These are phyloP conservation scores for Cavia porcellus DNA, from an alignment of 2,113 vertebrate genomes.

Conservation along the genomic window DNA sequence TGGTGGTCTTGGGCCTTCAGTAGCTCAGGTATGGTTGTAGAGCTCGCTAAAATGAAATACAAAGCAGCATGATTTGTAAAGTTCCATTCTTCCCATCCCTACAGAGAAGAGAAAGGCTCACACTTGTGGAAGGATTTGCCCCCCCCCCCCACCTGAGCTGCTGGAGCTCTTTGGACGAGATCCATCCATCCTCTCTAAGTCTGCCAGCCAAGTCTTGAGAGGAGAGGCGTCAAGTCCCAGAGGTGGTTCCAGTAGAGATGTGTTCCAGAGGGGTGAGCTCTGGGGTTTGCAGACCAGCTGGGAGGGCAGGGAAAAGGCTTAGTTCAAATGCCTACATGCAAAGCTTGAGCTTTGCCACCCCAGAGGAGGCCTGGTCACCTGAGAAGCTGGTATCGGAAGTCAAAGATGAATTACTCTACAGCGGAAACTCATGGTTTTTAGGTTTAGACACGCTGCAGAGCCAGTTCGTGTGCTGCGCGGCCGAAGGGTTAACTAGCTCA, in stretches of 20 bases:
- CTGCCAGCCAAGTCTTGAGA: background rate
- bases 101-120: background rate
- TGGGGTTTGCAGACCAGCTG: background rate
- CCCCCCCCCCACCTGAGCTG: background rate
- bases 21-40: too few relatives aligned
- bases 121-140: too few relatives aligned
- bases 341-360: background rate
- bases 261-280: rapidly evolving
- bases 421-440: background rate
- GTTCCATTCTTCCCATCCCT: background rate
- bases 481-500: background rate
- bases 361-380: background rate
- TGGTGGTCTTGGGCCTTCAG: background rate
- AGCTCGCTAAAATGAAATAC: background rate
- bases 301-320: background rate
- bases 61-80: background rate
- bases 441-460: too few relatives aligned
- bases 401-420: background rate
- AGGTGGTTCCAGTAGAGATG: background rate
- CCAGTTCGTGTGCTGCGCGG: too few relatives aligned
- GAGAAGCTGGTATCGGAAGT: background rate
- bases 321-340: background rate
- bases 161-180: background rate
- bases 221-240: too few relatives aligned
- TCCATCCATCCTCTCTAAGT: background rate